Evolutionary conservation across 1,140 invertebrate species (phyloP), one percentile per base, ranked within the genome.

Genomic region (Homarus americanus): DNA sequence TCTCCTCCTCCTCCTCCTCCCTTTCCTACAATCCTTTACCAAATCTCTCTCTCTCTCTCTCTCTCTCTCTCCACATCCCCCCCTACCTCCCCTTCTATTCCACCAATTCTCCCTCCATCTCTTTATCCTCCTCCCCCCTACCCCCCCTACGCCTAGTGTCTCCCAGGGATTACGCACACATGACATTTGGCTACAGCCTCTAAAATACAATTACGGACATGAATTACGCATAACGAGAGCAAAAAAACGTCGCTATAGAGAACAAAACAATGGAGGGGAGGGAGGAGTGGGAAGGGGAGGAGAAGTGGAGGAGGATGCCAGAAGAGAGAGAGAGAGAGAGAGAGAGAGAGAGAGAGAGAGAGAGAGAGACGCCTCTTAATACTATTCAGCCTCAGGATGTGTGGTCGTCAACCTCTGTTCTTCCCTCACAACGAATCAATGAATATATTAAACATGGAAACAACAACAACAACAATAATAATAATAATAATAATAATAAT

Each of bases 211-310:
- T 76, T 76, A 76, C 17, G 7, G 2, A 40, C 34, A 28, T 76
- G 75, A 76, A 76, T 76, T 38, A 76, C 75, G 34, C 17, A 76
- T 76, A 58, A 82, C 41, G 79, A 82, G 41, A 28, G 79, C 2
- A 58, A 58, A 36, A 5, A 34, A 34, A 2, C 2, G 72, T 75
- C 32, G 20, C 0, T 12, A 75, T 36, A 34, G 12, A 28, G 38
- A 34, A 24, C 10, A 72, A 24, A 24, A 24, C 9, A 72, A 2
- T 7, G 72, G 72, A 75, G 20, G 72, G 72, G 72, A 15, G 32
- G 72, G 28, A 75, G 38, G 72, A 75, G 72, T 28, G 41, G 28
- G 41, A 17, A 17, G 20, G 15, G 41, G 38, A 53, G 32, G 9
- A 32, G 79, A 53, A 36, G 79, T 41, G n/a, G 17, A 9, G 38